Evolutionary conservation across 2,888 invertebrate species (phyloP).

Genomic region (Idaea aversata): DNA sequence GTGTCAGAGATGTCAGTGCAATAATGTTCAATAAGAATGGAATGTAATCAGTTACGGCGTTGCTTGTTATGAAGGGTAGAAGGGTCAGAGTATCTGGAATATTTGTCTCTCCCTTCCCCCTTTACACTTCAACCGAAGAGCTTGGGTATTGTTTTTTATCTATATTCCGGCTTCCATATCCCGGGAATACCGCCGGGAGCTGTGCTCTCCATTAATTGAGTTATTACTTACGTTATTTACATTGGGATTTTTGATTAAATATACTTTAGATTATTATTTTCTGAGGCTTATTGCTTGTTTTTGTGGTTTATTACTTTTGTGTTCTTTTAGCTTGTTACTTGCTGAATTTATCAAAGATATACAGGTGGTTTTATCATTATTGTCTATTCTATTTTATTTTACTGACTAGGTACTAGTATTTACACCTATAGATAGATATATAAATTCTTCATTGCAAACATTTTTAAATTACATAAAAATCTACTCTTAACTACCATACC

Average conservation of each 20-base stretch:
- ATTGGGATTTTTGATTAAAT: conserved; percentile 48
- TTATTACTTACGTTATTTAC: conserved; percentile 68
- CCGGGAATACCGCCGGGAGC: conserved; percentile 42
- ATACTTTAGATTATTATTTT: conserved; percentile 18
- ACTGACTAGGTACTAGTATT: too few relatives aligned
- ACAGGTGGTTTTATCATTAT: too few relatives aligned
- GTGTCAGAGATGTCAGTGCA: conserved; percentile 7
- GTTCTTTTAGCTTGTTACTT: too few relatives aligned
- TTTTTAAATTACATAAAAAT: too few relatives aligned
- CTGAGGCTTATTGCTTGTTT: neutral
- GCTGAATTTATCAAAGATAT: too few relatives aligned
- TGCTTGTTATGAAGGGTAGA: conserved; percentile 54
- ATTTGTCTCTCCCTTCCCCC: conserved; percentile 49
- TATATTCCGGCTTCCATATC: conserved; percentile 37
- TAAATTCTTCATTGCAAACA: too few relatives aligned
- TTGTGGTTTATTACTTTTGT: neutral
- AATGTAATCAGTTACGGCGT: conserved; percentile 64
- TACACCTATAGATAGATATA: too few relatives aligned
- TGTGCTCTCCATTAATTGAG: conserved; percentile 71
- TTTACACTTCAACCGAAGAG: conserved; percentile 38
- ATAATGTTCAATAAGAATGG: conserved; percentile 58
- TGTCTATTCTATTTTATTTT: too few relatives aligned
- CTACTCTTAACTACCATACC: too few relatives aligned
- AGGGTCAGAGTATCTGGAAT: conserved; percentile 59
- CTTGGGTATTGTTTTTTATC: conserved; percentile 54